Percentiles rank a stretch among this genome's conserved stretches.
phyloP scores from a whole-genome alignment of 2,888 invertebrate species.

The Caenorhabditis sp. region DNA sequence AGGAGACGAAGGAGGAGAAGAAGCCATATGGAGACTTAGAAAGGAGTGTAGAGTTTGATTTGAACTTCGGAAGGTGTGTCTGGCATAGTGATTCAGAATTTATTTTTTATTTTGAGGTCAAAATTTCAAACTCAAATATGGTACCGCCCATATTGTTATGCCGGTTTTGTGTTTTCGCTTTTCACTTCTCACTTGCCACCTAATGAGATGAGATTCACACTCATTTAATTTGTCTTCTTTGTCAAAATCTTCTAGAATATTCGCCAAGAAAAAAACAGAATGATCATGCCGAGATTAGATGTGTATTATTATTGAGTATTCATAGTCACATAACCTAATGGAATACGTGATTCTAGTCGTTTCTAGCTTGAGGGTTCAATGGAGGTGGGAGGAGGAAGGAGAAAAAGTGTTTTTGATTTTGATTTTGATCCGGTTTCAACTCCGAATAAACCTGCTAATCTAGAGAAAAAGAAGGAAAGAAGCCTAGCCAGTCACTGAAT shows the following conservation, averaged over 20 bases:
- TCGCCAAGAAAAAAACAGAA: neutral
- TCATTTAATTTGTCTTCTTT: neutral
- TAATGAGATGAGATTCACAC: constrained; percentile 5
- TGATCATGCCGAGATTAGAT: neutral
- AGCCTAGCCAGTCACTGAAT: neutral
- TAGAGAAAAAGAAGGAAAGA: too few relatives aligned
- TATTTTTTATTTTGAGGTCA: too few relatives aligned
- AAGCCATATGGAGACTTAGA: neutral
- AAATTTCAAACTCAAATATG: too few relatives aligned
- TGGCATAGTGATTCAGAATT: too few relatives aligned
- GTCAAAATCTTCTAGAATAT: too few relatives aligned
- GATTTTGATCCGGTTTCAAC: too few relatives aligned
- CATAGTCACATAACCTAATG: neutral
- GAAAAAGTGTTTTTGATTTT: too few relatives aligned
- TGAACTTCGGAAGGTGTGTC: neutral
- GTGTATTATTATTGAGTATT: neutral
- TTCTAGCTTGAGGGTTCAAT: neutral
- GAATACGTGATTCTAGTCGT: neutral
- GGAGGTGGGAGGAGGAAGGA: neutral
- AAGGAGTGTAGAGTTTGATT: neutral
- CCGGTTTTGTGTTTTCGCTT: neutral
- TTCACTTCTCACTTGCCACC: neutral
- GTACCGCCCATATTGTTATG: too few relatives aligned
- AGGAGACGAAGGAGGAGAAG: neutral
- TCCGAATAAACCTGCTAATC: constrained; percentile 1